Conservation (phyloP, 2,797 vertebrate species). For the Yasuhikotakia modesta region DNA sequence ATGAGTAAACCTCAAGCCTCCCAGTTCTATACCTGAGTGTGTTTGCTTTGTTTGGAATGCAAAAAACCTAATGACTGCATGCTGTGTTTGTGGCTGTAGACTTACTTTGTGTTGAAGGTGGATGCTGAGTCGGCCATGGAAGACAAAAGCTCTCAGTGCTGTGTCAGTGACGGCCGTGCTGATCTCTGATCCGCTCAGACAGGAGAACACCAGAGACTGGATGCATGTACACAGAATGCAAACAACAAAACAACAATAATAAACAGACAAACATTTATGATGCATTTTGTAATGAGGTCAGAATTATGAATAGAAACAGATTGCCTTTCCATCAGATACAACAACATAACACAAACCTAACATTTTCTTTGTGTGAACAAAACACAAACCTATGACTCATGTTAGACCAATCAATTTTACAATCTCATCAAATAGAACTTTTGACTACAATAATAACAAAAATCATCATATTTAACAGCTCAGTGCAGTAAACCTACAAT, state of each 20-base stretch:
- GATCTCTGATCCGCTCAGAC: conserved; percentile 70
- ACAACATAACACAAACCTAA: background rate
- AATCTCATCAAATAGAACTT: background rate
- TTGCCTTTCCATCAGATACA: background rate
- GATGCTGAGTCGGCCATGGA: conserved; percentile 79
- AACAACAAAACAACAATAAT: background rate
- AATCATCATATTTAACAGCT: conserved; percentile 2
- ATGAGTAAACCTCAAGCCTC: background rate
- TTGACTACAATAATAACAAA: conserved; percentile 8
- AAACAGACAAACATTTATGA: background rate
- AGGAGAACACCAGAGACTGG: conserved; percentile 68
- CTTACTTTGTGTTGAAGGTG: conserved; percentile 87
- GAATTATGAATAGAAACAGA: background rate
- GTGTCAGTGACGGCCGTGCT: conserved; percentile 67
- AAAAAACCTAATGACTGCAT: background rate
- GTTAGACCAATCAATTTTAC: too few species aligned
- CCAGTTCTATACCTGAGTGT: background rate
- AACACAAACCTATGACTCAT: background rate
- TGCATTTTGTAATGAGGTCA: background rate
- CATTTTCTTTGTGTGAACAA: background rate
- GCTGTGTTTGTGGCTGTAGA: background rate
- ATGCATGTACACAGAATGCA: background rate
- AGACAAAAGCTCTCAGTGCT: conserved; percentile 80
- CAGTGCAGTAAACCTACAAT: background rate
- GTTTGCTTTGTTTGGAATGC: conserved; percentile 6